These are phyloP conservation scores for Iguana delicatissima DNA, from an alignment of 2,797 vertebrate species.

Conservation along the genomic window DNA sequence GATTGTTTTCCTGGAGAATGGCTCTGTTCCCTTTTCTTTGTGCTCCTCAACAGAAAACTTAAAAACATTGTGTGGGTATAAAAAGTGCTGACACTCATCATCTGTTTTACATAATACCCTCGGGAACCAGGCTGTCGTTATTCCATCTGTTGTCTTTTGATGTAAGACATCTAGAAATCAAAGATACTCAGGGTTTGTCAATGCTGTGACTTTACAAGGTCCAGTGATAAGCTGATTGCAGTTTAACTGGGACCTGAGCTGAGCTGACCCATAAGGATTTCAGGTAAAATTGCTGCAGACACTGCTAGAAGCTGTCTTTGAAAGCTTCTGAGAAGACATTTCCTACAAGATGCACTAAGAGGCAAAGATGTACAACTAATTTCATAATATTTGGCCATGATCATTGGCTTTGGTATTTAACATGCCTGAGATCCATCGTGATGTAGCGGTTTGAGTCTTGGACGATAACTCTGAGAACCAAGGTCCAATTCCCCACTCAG, in stretches of 20 bases:
- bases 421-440: too few relatives aligned
- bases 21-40: not conserved
- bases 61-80: conserved; percentile 21
- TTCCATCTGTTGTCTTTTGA: conserved; percentile 33
- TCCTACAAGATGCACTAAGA: not conserved
- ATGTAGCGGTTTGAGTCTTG: too few relatives aligned
- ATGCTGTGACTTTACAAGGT: not conserved
- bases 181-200: not conserved
- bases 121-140: not conserved
- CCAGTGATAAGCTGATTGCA: not conserved
- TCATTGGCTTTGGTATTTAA: not conserved
- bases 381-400: not conserved
- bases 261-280: not conserved
- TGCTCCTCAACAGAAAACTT: not conserved
- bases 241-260: not conserved
- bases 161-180: not conserved
- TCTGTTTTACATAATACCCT: conserved; percentile 35
- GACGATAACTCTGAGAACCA: too few relatives aligned
- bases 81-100: conserved; percentile 24
- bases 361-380: not conserved
- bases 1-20: not conserved
- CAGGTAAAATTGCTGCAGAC: not conserved
- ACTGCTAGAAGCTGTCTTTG: not conserved
- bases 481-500: too few relatives aligned
- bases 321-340: not conserved